phyloP scores from a whole-genome alignment of 1,140 invertebrate genomes.

The Colletes latitarsis region DNA sequence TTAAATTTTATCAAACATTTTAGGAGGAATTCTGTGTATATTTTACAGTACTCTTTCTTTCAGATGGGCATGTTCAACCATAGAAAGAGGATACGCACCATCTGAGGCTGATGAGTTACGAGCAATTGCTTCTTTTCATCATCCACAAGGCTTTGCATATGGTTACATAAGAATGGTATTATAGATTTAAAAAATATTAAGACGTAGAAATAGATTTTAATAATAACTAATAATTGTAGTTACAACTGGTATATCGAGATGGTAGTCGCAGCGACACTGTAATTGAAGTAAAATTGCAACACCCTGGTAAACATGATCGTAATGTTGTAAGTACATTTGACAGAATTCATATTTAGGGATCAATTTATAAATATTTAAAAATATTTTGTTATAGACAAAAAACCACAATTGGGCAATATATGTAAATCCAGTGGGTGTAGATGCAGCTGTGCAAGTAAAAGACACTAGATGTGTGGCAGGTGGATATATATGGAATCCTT shows the following conservation, averaged over 20 bases:
- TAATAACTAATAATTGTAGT: slow-evolving; percentile 79
- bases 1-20: background rate
- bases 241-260: slow-evolving; percentile 93
- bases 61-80: slow-evolving; percentile 92
- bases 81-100: slow-evolving; percentile 92
- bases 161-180: slow-evolving; percentile 93
- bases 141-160: slow-evolving; percentile 91
- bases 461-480: slow-evolving; percentile 92
- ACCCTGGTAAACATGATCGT: slow-evolving; percentile 91
- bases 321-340: slow-evolving; percentile 85
- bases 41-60: slow-evolving; percentile 11
- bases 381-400: slow-evolving; percentile 83
- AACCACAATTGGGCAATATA: slow-evolving; percentile 96
- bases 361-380: background rate
- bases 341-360: background rate
- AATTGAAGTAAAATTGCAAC: slow-evolving; percentile 92
- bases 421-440: slow-evolving; percentile 96
- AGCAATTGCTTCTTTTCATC: slow-evolving; percentile 95
- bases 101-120: slow-evolving; percentile 91
- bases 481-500: slow-evolving; percentile 96
- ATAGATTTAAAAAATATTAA: background rate
- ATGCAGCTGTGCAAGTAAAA: slow-evolving; percentile 91
- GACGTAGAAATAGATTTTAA: slow-evolving; percentile 6
- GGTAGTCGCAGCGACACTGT: slow-evolving; percentile 93
- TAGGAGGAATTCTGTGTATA: background rate